A percentile compares a stretch with the other conserved stretches of the same genome.
Conservation (phyloP, 2,797 vertebrate species). For the Scyliorhinus canicula region DNA sequence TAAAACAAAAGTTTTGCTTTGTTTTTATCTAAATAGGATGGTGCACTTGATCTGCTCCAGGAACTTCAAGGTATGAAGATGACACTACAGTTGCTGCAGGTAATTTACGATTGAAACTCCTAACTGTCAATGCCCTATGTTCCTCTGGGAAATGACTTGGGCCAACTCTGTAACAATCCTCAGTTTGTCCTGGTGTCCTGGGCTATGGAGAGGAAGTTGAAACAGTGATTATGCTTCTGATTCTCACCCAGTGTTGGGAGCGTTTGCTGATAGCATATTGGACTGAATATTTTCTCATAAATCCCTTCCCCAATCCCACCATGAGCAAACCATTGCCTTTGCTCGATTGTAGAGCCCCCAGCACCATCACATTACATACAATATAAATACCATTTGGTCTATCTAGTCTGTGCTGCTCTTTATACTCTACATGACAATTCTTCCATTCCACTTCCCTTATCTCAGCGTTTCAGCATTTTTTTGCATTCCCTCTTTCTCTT, state of each 20-base stretch:
- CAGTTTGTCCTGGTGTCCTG: neutral
- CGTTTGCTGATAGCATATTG: neutral
- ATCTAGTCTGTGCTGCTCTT: neutral
- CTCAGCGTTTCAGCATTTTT: neutral
- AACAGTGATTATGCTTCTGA: neutral
- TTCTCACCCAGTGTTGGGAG: neutral
- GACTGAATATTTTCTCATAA: neutral
- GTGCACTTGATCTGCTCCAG: constrained; percentile 79
- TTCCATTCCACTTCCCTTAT: neutral
- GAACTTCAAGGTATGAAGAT: constrained; percentile 76
- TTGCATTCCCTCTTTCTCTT: neutral
- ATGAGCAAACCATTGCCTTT: neutral
- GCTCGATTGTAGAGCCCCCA: neutral
- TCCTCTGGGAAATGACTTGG: neutral
- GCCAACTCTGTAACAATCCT: neutral
- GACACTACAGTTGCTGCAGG: constrained; percentile 89
- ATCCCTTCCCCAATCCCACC: neutral
- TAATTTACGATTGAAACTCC: constrained; percentile 48
- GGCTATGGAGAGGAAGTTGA: neutral
- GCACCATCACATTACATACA: neutral
- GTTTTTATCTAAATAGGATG: constrained; percentile 62
- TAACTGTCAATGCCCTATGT: neutral
- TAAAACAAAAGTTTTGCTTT: neutral
- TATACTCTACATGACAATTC: neutral
- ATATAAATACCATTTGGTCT: neutral